Evolutionary conservation across 2,888 invertebrate species (phyloP).

Genomic region (Drosophila monieri): DNA sequence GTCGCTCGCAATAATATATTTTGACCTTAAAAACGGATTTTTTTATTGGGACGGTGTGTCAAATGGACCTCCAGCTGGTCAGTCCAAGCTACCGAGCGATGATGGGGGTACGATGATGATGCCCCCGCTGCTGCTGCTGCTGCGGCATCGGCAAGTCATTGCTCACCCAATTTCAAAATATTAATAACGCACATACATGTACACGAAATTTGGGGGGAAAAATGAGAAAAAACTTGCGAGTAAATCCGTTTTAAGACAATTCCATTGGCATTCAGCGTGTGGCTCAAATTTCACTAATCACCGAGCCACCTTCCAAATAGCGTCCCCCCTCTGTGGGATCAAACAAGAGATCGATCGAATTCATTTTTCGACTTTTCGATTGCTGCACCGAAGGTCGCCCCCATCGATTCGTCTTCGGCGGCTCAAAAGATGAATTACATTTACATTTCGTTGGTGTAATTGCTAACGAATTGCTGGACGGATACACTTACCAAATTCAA

Average conservation of each 20-base stretch:
- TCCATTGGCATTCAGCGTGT: slow-evolving; percentile 68
- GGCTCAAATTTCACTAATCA: slow-evolving; percentile 74
- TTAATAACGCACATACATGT: slow-evolving; percentile 52
- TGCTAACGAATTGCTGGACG: slow-evolving; percentile 52
- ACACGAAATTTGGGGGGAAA: slow-evolving; percentile 38
- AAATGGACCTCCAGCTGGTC: slow-evolving; percentile 57
- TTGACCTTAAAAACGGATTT: slow-evolving; percentile 72
- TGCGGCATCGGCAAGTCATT: slow-evolving; percentile 66
- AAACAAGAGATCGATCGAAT: slow-evolving; percentile 47
- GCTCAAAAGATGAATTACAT: slow-evolving; percentile 68
- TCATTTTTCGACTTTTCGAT: slow-evolving; percentile 40
- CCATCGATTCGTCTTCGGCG: slow-evolving; percentile 52
- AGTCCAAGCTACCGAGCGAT: slow-evolving; percentile 30
- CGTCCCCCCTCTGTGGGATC: slow-evolving; percentile 37
- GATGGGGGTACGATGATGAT: slow-evolving; percentile 36
- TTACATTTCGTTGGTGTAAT: slow-evolving; percentile 2
- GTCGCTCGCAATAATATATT: slow-evolving; percentile 44
- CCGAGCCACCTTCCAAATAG: slow-evolving; percentile 39
- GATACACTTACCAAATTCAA: slow-evolving; percentile 10
- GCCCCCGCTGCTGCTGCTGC: slow-evolving; percentile 16
- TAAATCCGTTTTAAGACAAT: slow-evolving; percentile 74
- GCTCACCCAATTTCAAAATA: slow-evolving; percentile 75
- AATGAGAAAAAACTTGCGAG: slow-evolving; percentile 33
- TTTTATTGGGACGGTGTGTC: slow-evolving; percentile 59
- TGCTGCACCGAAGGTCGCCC: slow-evolving; percentile 62